A percentile compares a stretch with the other conserved stretches of the same genome.
Evolutionary conservation across 2,113 vertebrate species (phyloP).

Genomic region (Calyptommatus sinebrachiatus): DNA sequence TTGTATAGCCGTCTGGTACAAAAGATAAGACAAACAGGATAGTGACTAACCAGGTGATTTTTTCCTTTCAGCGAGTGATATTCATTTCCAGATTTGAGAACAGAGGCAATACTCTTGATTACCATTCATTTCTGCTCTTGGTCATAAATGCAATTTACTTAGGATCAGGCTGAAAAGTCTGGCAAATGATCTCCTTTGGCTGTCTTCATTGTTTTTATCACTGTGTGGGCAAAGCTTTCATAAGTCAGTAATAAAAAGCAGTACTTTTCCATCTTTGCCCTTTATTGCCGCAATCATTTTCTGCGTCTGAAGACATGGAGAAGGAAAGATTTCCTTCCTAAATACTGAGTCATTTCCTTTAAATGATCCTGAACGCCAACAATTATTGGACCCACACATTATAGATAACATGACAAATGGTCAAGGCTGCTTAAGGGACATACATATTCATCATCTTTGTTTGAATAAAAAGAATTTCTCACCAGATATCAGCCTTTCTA

Average conservation of each 20-base stretch:
- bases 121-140: slow-evolving; percentile 18
- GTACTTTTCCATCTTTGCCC: slow-evolving; percentile 15
- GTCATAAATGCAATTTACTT: slow-evolving; percentile 16
- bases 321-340: not conserved
- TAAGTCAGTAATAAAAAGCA: not conserved
- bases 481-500: slow-evolving; percentile 1
- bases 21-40: slow-evolving; percentile 34
- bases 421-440: not conserved
- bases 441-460: not conserved
- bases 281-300: slow-evolving; percentile 7
- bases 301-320: not conserved
- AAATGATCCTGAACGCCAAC: not conserved
- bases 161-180: not conserved
- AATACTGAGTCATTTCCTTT: slow-evolving; percentile 9
- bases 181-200: slow-evolving; percentile 18
- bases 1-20: slow-evolving; percentile 12
- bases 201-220: not conserved
- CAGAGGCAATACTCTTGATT: not conserved
- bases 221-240: not conserved
- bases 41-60: slow-evolving; percentile 12
- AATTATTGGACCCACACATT: not conserved
- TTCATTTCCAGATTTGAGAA: slow-evolving; percentile 4
- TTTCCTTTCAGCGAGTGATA: not conserved
- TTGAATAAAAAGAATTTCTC: not conserved
- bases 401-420: not conserved